Evolutionary conservation across 2,113 vertebrate species (phyloP).

Genomic region (Chunga burmeisteri): DNA sequence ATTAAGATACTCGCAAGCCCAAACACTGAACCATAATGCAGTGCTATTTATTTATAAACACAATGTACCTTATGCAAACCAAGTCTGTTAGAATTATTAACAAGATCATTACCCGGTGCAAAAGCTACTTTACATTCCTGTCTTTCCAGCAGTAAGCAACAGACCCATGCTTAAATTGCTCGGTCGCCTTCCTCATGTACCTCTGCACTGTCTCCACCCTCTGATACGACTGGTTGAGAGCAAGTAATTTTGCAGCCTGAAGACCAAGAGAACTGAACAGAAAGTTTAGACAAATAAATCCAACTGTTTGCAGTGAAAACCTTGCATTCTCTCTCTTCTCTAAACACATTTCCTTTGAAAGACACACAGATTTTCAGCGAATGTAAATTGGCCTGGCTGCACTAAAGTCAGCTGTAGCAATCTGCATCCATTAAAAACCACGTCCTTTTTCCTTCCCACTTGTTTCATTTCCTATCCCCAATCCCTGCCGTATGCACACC

Average conservation of each 20-base stretch:
- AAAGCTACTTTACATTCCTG: neutral
- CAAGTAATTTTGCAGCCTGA: neutral
- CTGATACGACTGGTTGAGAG: rapidly evolving
- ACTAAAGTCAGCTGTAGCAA: neutral
- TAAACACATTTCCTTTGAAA: neutral
- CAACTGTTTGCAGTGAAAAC: neutral
- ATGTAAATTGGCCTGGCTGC: rapidly evolving
- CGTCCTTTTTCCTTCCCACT: neutral
- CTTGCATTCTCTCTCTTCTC: neutral
- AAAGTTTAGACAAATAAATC: neutral
- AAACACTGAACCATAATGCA: neutral
- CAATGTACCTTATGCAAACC: neutral
- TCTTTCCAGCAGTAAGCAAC: neutral
- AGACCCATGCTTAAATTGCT: neutral
- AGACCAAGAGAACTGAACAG: neutral
- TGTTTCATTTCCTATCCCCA: neutral
- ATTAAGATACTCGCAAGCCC: neutral
- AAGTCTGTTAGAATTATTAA: neutral
- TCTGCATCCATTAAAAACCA: too few species aligned
- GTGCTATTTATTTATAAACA: neutral
- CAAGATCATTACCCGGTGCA: neutral
- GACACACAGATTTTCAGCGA: neutral
- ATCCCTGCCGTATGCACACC: neutral
- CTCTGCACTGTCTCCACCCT: neutral
- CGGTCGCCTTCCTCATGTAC: neutral